phyloP scores from a whole-genome alignment of 1,140 invertebrate genomes.

The Carcinoscorpius rotundicauda region DNA sequence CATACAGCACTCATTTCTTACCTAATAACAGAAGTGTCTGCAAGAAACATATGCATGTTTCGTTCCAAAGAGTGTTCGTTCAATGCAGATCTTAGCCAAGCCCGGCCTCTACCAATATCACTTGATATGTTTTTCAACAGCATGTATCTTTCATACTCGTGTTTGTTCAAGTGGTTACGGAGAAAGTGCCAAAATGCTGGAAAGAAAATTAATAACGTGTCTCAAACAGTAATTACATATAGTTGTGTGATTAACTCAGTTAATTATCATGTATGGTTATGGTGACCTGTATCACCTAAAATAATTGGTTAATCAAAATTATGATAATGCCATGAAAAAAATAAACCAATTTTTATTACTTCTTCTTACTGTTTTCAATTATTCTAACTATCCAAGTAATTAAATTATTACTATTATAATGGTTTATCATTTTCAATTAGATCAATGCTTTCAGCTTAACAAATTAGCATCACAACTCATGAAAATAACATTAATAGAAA shows the following conservation, averaged over 20 bases:
- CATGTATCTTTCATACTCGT: constrained; percentile 72
- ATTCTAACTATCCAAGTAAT: no score
- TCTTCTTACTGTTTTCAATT: constrained; percentile 2
- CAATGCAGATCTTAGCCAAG: constrained; percentile 70
- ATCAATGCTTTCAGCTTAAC: no score
- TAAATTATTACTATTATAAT: no score
- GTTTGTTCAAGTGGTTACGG: constrained; percentile 54
- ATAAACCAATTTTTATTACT: neutral
- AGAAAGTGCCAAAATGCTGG: constrained; percentile 39
- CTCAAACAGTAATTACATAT: neutral
- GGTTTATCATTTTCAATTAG: no score
- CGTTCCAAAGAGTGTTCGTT: constrained; percentile 82
- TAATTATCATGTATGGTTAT: neutral
- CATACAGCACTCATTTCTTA: constrained; percentile 1
- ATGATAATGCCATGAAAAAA: neutral
- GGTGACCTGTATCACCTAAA: neutral
- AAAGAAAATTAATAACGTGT: constrained; percentile 7
- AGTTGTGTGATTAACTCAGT: neutral
- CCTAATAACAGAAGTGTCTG: constrained; percentile 34
- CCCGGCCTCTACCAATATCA: constrained; percentile 56
- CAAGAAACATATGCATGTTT: constrained; percentile 60
- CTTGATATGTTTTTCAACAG: constrained; percentile 65
- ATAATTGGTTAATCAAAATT: neutral
- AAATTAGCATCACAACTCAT: no score
- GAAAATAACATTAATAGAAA: no score